A percentile compares a stretch with the other conserved stretches of the same genome.
phyloP scores from a whole-genome alignment of 2,113 vertebrate species.

The Collichthys lucidus region DNA sequence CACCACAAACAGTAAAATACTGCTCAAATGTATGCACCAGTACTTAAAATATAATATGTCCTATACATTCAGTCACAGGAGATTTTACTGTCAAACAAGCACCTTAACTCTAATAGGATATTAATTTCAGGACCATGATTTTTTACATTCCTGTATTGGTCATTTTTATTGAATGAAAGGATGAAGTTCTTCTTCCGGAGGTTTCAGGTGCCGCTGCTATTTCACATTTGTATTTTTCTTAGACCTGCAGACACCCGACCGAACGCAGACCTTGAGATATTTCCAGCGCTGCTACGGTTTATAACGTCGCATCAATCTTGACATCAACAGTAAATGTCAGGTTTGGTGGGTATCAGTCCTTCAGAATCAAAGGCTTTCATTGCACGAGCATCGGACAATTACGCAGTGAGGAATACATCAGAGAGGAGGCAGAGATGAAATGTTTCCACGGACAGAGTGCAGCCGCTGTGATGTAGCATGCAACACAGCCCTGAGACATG shows the following conservation, averaged over 20 bases:
- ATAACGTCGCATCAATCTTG: slow-evolving; percentile 14
- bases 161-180: too few relatives aligned
- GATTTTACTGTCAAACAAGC: too few relatives aligned
- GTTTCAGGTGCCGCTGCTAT: neutral
- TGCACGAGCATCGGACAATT: slow-evolving; percentile 27
- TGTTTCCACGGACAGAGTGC: neutral
- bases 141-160: too few relatives aligned
- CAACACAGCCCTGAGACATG: neutral
- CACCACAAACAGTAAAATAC: too few relatives aligned
- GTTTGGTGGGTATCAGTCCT: slow-evolving; percentile 36
- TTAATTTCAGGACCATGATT: too few relatives aligned
- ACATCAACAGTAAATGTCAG: slow-evolving; percentile 48
- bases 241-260: neutral
- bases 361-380: slow-evolving; percentile 44
- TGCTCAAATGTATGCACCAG: too few relatives aligned
- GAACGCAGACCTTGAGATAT: slow-evolving; percentile 28
- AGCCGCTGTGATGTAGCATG: slow-evolving; percentile 17
- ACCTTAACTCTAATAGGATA: too few relatives aligned
- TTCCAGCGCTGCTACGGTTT: slow-evolving; percentile 5
- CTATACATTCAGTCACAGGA: too few relatives aligned
- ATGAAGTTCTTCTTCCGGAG: too few relatives aligned
- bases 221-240: slow-evolving; percentile 18
- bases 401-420: slow-evolving; percentile 22
- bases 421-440: slow-evolving; percentile 25
- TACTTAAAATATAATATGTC: too few relatives aligned